Base-by-base conservation (phyloP, 2,797 vertebrate species). In the Chelonia mydas region DNA sequence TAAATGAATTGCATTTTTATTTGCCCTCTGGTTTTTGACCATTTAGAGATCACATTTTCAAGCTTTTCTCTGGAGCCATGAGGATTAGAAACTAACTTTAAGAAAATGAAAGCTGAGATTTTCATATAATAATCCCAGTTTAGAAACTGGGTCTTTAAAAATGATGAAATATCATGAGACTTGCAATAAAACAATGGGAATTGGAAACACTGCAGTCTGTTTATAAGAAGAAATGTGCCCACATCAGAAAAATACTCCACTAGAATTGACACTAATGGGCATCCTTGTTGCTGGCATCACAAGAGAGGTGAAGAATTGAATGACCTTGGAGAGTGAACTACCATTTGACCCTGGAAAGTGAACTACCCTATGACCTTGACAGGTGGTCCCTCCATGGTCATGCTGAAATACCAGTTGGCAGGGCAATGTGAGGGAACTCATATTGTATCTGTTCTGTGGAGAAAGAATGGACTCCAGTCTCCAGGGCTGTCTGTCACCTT, bases 231-330 rank as follows among this genome's bases (percentile, higher is more conserved):
- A 19, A 49, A 79, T 55, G 37, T 59, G 54, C 61, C 59, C 25
- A 72, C 76, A 92, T 96, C 37, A 91, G 89, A 95, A 93, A 92
- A 94, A 91, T 96, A 90, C 72, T 82, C 90, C 41, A 77, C 55
- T 87, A 93, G 93, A 88, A 68, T 65, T 96, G 72, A 80, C 88
- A 51, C 57, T 90, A 84, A 84, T 84, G 89, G 92, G 84, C 80
- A 94, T 50, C 80, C 50, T 90, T 77, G 47, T 55, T 94, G 84
- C 53, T 87, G 77, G 76, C 87, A 74, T 87, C 81, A 85, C 72
- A 41, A 83, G 47, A 47, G 88, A 49, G n/a, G 82, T 47, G 81
- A 93, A 95, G 74, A 27, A 49, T 27, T 77, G 45, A 31, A 77
- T 31, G 45, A 49, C 74, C 6, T 37, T 76, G 25, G 25, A 28